Evolutionary conservation across 2,797 vertebrate genomes (phyloP).

Genomic region (Lophotriccus pileatus): DNA sequence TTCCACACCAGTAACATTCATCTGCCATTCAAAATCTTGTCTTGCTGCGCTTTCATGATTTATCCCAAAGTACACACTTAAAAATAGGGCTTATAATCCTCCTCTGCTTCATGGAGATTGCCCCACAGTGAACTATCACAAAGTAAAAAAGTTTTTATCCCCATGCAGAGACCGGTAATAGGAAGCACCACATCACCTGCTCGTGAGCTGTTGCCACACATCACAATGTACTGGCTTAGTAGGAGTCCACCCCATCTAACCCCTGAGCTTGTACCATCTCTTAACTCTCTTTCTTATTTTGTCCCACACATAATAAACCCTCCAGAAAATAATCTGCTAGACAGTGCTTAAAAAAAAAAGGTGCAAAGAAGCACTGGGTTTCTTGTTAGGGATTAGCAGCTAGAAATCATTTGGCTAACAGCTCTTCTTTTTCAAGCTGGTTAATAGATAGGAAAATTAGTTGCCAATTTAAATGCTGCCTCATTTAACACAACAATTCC

Average conservation of each 20-base stretch:
- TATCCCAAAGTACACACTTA: neutral
- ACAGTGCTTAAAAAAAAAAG: neutral
- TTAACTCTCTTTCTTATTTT: neutral
- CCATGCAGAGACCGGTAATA: neutral
- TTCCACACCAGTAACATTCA: neutral
- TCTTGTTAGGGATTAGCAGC: slow-evolving; percentile 77
- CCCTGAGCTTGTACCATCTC: neutral
- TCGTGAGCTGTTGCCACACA: neutral
- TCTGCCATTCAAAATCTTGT: neutral
- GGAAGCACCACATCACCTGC: neutral
- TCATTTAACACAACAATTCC: slow-evolving; percentile 85
- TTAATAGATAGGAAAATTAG: slow-evolving; percentile 91
- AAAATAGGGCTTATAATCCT: slow-evolving; percentile 7
- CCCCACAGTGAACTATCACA: neutral
- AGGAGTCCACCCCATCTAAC: neutral
- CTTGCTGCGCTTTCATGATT: slow-evolving; percentile 2
- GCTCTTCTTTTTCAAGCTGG: slow-evolving; percentile 73
- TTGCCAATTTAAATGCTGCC: slow-evolving; percentile 85
- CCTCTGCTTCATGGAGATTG: slow-evolving; percentile 1
- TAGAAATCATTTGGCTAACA: slow-evolving; percentile 78
- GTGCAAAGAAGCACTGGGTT: neutral
- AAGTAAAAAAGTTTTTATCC: neutral
- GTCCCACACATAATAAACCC: neutral
- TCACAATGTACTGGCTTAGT: neutral
- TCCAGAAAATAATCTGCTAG: neutral